Base-by-base conservation (phyloP, 1,140 invertebrate species). In the Eufriesea mexicana region DNA sequence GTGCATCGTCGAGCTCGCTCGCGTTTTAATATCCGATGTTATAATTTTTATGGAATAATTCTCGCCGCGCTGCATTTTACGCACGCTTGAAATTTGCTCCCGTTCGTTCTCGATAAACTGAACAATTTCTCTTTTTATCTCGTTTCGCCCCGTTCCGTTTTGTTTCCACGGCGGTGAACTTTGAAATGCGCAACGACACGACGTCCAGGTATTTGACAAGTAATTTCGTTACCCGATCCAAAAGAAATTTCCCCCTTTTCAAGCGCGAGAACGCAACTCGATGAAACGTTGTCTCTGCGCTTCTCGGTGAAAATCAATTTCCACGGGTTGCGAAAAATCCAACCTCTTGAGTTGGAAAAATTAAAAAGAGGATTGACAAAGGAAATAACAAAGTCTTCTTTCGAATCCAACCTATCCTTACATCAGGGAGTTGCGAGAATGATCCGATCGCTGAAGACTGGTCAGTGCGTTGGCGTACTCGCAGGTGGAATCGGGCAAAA, bases 41-140 rank as follows among this genome's bases (percentile, higher is more conserved):
- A 79, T 79, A 79, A 79, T 84, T 76, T 66, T 51, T 66, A 76
- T 66, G 25, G 47, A 76, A 64, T 76, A 49, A 76, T 66, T 66
- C 16, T 28, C 73, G 20, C 61, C 4, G 10, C 1, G 8, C 61
- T 7, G 18, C 49, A 64, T 62, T 75, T 62, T 62, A 45, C 59
- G 9, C 45, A 2, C 25, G n/a, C 16, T 4, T 47, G 28, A 47
- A 25, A 49, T 62, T 62, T 28, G 5, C 20, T 6, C 9, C 74
- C 20, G 14, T 16, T 5, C 20, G 20, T 45, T 23, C 23, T 42
- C 74, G 16, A 64, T 76, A 76, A 76, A 64, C 61, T 5, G n/a
- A 23, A 35, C 71, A 8, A 16, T 54, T 8, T 20, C 54, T n/a
- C 8, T 61, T 45, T 72, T 2, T 49, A 23, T 64, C 23, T 49